phyloP scores from a whole-genome alignment of 2,113 vertebrate species.

The Cyrtonyx montezumae region DNA sequence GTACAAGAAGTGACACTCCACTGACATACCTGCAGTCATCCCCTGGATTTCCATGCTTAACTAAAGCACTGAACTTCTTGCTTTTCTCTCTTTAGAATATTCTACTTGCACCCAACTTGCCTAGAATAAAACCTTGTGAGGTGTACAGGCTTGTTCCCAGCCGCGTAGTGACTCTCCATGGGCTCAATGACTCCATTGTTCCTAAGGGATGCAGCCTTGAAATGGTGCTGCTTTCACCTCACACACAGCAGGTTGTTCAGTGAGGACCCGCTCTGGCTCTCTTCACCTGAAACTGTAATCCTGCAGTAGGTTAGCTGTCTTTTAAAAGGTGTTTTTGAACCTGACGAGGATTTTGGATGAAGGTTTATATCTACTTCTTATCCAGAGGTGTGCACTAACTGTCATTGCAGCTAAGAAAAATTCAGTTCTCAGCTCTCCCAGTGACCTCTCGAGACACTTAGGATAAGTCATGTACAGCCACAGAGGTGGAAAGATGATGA shows the following conservation, averaged over 20 bases:
- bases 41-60: neutral
- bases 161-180: neutral
- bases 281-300: constrained; percentile 43
- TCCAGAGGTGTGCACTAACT: neutral
- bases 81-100: neutral
- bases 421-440: neutral
- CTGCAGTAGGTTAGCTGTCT: constrained; percentile 36
- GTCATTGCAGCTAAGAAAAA: neutral
- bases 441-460: neutral
- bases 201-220: constrained; percentile 22
- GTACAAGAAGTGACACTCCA: neutral
- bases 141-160: neutral
- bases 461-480: neutral
- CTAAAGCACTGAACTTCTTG: neutral
- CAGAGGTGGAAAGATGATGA: neutral
- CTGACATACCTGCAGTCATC: neutral
- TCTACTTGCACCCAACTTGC: neutral
- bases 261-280: constrained; percentile 36
- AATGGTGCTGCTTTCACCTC: constrained; percentile 57
- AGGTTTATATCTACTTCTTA: constrained; percentile 27
- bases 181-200: neutral
- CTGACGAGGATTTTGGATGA: constrained; percentile 44
- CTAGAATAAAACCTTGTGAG: neutral
- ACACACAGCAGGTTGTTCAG: constrained; percentile 44
- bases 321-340: constrained; percentile 57